Base-by-base conservation (phyloP, 1,140 invertebrate species). In the Lordiphosa mommai region DNA sequence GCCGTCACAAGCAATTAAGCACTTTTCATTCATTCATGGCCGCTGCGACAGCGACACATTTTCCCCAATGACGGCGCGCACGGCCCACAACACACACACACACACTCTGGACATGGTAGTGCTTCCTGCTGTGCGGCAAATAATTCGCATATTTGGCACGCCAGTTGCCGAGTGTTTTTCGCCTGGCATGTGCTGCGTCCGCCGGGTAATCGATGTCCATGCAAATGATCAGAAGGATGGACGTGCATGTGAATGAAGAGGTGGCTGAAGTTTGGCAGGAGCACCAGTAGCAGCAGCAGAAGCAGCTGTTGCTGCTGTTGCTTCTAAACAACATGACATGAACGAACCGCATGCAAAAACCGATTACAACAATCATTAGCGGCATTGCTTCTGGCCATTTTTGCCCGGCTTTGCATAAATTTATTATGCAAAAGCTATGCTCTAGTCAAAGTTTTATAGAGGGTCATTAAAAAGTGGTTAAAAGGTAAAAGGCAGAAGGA, bases 1-100 rank as follows among this genome's bases (percentile, higher is more conserved):
- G 77, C 86, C 85, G 76, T 88, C 86, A 88, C 86, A 87, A 88
- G 86, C 86, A 88, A 88, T 88, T 87, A 88, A 87, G 80, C 86
- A 77, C 80, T 88, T 87, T 87, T 85, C 80, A 85, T 86, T 85
- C 79, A 85, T 85, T 84, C 77, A 84, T 69, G 76, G 65, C 48
- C 38, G 49, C 17, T 13, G 34, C 57, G 38, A 59, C 53, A 38
- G 46, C 60, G 59, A 61, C 61, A 74, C 61, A 76, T 72, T 82
- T 76, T 69, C 40, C 56, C 72, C 57, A 67, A 59, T 67, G 63
- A 55, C 47, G 49, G 10, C 34, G 27, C 10, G 20, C 52, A 33
- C 37, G 17, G 33, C 27, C 14, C 13, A 20, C 17, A 20, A 33
- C 44, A 16, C 36, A 33, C 7, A 23, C 34, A n/a, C 44, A 10